Evolutionary conservation across 2,113 vertebrate genomes (phyloP).

Genomic region (Otis tarda): DNA sequence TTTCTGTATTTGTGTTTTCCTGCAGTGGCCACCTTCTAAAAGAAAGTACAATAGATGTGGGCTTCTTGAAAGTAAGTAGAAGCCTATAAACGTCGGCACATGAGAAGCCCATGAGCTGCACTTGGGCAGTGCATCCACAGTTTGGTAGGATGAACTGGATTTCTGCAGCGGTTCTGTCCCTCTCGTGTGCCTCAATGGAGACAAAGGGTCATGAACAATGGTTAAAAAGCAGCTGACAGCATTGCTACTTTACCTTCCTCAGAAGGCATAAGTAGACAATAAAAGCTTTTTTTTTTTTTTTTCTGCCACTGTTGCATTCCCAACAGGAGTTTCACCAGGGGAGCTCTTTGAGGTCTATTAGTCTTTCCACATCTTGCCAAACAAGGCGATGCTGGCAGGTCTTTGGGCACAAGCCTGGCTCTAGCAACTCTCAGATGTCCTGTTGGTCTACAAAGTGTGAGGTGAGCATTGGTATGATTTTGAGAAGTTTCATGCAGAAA

Average conservation of each 20-base stretch:
- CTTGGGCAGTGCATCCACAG: background rate
- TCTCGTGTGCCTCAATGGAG: background rate
- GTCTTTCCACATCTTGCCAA: background rate
- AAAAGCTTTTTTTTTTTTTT: background rate
- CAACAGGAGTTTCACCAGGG: accelerated
- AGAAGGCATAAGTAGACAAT: too few relatives aligned
- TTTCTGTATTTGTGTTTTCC: background rate
- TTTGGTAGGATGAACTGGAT: background rate
- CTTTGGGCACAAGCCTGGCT: background rate
- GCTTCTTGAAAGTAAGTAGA: background rate
- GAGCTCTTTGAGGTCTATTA: background rate
- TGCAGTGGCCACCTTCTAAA: background rate
- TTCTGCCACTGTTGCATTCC: background rate
- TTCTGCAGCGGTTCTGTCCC: too few relatives aligned
- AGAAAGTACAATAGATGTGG: background rate
- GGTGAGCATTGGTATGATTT: background rate
- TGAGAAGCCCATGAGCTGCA: background rate
- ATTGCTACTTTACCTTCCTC: too few relatives aligned
- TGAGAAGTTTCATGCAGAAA: background rate
- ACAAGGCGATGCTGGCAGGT: background rate
- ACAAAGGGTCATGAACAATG: background rate
- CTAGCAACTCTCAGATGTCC: background rate
- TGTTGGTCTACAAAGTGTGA: background rate
- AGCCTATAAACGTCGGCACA: background rate
- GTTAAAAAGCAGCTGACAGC: background rate